Percentiles rank a stretch among this genome's conserved stretches.
phyloP scores from a whole-genome alignment of 2,888 invertebrate genomes.

The Pachliopta kotzebuea region DNA sequence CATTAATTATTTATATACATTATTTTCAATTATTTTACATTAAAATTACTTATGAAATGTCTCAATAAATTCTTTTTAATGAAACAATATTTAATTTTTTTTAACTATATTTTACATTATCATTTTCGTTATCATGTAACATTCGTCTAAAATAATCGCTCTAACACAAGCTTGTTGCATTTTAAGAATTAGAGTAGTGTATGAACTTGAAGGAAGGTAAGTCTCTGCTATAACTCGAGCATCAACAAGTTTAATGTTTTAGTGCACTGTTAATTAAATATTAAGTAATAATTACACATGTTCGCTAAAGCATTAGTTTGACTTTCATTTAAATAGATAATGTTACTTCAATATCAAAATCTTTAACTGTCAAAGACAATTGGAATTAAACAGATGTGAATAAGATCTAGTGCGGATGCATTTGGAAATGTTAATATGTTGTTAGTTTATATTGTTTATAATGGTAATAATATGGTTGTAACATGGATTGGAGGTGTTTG shows the following conservation, averaged over 20 bases:
- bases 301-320: not conserved
- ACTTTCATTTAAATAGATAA: not conserved
- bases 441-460: conserved; percentile 7
- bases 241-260: too few species aligned
- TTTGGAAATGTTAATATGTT: not conserved
- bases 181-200: not conserved
- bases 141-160: not conserved
- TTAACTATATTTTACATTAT: conserved; percentile 2
- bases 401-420: not conserved
- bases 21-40: conserved; percentile 22
- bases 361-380: not conserved
- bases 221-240: too few species aligned
- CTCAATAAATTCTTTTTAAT: conserved; percentile 29
- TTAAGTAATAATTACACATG: not conserved
- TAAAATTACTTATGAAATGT: conserved; percentile 28
- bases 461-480: conserved; percentile 7
- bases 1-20: conserved; percentile 22
- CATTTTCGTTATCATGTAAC: not conserved
- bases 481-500: conserved; percentile 7
- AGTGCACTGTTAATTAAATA: not conserved
- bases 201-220: too few species aligned
- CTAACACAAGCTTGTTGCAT: not conserved
- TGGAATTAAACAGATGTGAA: not conserved
- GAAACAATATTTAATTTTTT: conserved; percentile 10
- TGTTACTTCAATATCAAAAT: too few species aligned